Evolutionary conservation across 2,113 vertebrate species (phyloP).

Genomic region (Poicephalus gulielmi): DNA sequence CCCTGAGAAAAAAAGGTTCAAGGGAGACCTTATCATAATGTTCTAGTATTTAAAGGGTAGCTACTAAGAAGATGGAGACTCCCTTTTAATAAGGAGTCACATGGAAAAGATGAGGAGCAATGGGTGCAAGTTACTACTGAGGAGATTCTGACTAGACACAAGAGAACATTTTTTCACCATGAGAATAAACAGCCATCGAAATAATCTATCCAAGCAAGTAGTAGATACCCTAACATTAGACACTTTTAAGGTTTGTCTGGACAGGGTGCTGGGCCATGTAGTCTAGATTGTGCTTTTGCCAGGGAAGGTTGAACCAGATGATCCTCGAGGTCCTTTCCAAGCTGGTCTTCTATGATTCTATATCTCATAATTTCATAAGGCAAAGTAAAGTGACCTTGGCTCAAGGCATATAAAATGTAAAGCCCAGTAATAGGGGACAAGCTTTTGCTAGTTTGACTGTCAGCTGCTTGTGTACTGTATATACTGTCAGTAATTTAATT

Average conservation of each 20-base stretch:
- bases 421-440: neutral
- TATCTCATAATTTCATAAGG: neutral
- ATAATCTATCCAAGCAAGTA: neutral
- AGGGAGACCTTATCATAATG: neutral
- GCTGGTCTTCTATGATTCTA: neutral
- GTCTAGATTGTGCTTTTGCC: neutral
- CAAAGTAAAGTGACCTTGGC: neutral
- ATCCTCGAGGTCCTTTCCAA: neutral
- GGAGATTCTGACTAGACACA: neutral
- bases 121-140: neutral
- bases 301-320: neutral
- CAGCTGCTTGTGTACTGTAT: neutral
- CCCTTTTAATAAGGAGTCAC: neutral
- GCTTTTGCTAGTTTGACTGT: constrained; percentile 4
- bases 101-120: neutral
- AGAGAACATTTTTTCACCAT: neutral
- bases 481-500: constrained; percentile 23
- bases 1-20: neutral
- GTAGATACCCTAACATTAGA: neutral
- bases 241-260: neutral
- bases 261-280: neutral
- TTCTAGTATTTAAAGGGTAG: neutral
- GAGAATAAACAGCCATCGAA: neutral
- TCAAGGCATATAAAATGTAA: neutral
- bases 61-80: neutral